Conservation (phyloP, 2,888 invertebrate species). For the Macropis europaea region DNA sequence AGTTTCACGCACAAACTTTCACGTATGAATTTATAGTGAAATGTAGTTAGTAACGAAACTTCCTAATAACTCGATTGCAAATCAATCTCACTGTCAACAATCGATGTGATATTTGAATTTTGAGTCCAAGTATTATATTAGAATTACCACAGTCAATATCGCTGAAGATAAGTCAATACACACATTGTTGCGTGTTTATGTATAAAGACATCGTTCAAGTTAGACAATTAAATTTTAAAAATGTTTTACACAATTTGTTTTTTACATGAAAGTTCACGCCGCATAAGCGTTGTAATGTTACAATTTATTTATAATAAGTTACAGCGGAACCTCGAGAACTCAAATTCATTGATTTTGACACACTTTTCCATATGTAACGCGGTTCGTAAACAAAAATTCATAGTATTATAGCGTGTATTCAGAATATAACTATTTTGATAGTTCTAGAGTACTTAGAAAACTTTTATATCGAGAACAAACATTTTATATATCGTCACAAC, state of each 20-base stretch:
- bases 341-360: not conserved
- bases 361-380: not conserved
- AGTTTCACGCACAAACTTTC: constrained; percentile 53
- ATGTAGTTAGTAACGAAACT: constrained; percentile 1
- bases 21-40: not conserved
- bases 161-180: constrained; percentile 14
- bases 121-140: constrained; percentile 31
- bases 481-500: not conserved
- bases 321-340: not conserved
- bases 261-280: constrained; percentile 18
- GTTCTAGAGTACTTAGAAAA: too few species aligned
- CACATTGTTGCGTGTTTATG: constrained; percentile 15
- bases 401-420: too few species aligned
- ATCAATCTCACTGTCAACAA: constrained; percentile 8
- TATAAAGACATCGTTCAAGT: constrained; percentile 18
- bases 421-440: too few species aligned
- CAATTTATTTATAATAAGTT: constrained; percentile 30
- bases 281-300: constrained; percentile 37
- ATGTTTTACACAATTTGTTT: constrained; percentile 21
- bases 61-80: not conserved
- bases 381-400: too few species aligned
- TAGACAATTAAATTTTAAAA: constrained; percentile 24
- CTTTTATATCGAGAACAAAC: too few species aligned
- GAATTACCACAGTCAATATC: constrained; percentile 41
- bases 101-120: constrained; percentile 26